Evolutionary conservation across 37 sponge, comb jelly and placozoan species (phyloP), one percentile per base, ranked within the genome.

Genomic region (Bolinopsis microptera): DNA sequence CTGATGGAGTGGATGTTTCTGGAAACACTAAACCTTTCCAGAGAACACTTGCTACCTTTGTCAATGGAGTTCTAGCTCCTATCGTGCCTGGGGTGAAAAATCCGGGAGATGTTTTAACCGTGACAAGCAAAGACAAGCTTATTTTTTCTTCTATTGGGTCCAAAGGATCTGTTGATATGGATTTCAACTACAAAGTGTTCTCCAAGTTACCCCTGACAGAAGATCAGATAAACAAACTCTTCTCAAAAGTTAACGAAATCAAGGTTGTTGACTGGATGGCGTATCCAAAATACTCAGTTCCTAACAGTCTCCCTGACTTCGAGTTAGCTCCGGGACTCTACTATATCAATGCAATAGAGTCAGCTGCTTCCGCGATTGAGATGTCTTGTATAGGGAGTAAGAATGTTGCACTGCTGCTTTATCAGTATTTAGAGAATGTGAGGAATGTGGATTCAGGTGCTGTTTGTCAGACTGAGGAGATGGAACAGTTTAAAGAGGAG

Each of bases 371-470:
- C 5, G 82, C 82, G 2, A 80, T 80, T 23, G 82, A 80, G 33
- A 80, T 80, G 82, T 80, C 82, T 35, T 80, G 82, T 80, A 80
- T 80, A 24, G 82, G 82, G 5, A 35, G 82, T 80, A 80, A 35
- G 37, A 80, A 80, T 22, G 82, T 80, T 3, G 82, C 82, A 34
- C 9, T 36, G 22, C 38, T 80, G 82, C 31, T 80, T 35, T 80
- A 23, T 22, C 38, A 70, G 74, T 70, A 70, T 70, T 70, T 70
- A n/a, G 74, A 70, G 21, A 70, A 70, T 70, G 74, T 70, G 74
- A n/a, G 21, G 30, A 70, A 26, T 26, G 74, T 70, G 1, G 30
- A 70, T 28, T 26, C 26, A 24, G 26, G 21, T 1, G 21, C 74
- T 22, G 28, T 70, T 70, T 70, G 74, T 70, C 30, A 2, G 2